Percentiles rank a stretch among this genome's conserved stretches.
Conservation (phyloP, 2,888 invertebrate species). For the Diloba caeruleocephala region DNA sequence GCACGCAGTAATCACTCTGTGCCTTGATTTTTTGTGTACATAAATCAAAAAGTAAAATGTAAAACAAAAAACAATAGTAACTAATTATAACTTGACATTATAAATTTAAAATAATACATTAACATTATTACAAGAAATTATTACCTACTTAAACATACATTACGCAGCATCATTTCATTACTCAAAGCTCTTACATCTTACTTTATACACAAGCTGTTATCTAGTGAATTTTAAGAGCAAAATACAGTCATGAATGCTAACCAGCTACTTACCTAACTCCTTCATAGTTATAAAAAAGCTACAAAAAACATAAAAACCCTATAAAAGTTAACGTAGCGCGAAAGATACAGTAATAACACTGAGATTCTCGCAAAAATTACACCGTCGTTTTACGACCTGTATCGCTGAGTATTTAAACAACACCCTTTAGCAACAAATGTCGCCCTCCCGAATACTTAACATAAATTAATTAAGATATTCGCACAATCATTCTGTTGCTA, state of each 20-base stretch:
- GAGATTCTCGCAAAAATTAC: slow-evolving; percentile 70
- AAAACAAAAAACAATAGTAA: no score
- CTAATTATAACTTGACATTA: no score
- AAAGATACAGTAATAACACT: slow-evolving; percentile 69
- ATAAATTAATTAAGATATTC: slow-evolving; percentile 87
- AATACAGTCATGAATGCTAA: slow-evolving; percentile 45
- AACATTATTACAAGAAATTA: background rate
- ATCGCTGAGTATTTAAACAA: slow-evolving; percentile 65
- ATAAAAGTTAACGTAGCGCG: slow-evolving; percentile 77
- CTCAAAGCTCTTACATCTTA: slow-evolving; percentile 24
- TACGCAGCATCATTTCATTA: slow-evolving; percentile 8
- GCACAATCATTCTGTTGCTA: slow-evolving; percentile 82
- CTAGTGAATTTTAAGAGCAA: slow-evolving; percentile 33
- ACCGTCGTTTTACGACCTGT: slow-evolving; percentile 69
- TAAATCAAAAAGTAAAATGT: no score
- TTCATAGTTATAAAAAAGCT: slow-evolving; percentile 60
- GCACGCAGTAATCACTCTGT: no score
- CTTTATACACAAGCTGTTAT: slow-evolving; percentile 31
- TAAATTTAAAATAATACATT: background rate
- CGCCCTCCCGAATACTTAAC: slow-evolving; percentile 76
- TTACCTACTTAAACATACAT: slow-evolving; percentile 2
- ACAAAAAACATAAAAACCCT: slow-evolving; percentile 61
- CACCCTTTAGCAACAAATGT: slow-evolving; percentile 71
- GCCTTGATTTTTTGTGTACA: no score
- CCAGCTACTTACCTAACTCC: slow-evolving; percentile 60